Evolutionary conservation across 2,888 invertebrate species (phyloP).

Genomic region (Drosophila bunnanda): DNA sequence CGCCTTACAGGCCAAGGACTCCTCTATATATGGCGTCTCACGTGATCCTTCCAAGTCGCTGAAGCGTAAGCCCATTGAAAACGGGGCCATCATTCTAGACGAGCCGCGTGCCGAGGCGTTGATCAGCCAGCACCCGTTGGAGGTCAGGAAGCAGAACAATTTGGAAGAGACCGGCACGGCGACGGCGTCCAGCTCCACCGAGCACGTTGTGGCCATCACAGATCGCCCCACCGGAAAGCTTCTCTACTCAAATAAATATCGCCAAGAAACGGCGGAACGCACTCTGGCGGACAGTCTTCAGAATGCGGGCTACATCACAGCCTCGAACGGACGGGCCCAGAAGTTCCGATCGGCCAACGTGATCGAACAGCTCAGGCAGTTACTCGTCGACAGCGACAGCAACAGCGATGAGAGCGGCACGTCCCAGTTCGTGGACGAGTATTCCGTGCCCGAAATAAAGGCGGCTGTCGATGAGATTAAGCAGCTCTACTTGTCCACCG

Average conservation of each 20-base stretch:
- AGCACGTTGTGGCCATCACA: constrained; percentile 71
- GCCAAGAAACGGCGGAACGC: constrained; percentile 79
- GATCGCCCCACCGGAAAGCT: constrained; percentile 79
- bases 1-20: constrained; percentile 59
- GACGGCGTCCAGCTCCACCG: constrained; percentile 59
- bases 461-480: constrained; percentile 79
- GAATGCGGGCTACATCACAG: constrained; percentile 81
- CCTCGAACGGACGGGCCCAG: constrained; percentile 59
- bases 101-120: constrained; percentile 81
- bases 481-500: constrained; percentile 79
- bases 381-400: constrained; percentile 76
- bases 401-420: constrained; percentile 78
- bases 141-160: constrained; percentile 75
- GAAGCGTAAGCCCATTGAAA: constrained; percentile 63
- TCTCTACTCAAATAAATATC: constrained; percentile 82
- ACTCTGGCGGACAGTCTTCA: constrained; percentile 81
- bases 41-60: constrained; percentile 15
- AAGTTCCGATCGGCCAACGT: constrained; percentile 70
- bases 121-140: constrained; percentile 62
- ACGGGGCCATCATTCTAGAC: constrained; percentile 58
- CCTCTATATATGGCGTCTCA: background rate
- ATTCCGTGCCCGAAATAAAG: constrained; percentile 72
- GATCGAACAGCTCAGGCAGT: constrained; percentile 78
- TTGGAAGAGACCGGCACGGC: constrained; percentile 66
- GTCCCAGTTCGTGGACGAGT: constrained; percentile 78